These are phyloP conservation scores for Cyanocitta stelleri DNA, from an alignment of 2,113 vertebrate genomes.

Conservation along the genomic window DNA sequence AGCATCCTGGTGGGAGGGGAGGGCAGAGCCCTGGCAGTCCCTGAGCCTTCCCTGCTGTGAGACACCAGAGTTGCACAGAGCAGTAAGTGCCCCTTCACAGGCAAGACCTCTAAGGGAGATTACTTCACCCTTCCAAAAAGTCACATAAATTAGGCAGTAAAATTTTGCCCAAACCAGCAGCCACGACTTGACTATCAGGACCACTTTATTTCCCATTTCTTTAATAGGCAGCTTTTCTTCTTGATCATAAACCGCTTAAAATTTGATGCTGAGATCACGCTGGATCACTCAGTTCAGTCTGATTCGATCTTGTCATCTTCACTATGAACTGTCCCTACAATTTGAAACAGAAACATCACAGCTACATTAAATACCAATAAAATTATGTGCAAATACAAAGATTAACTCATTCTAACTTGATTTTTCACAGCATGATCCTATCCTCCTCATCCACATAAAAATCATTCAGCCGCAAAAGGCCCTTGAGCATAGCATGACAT, in stretches of 20 bases:
- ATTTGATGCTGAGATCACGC: not conserved
- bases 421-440: conserved; percentile 26
- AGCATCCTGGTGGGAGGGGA: not conserved
- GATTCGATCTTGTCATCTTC: not conserved
- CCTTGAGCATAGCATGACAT: conserved; percentile 69
- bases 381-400: conserved; percentile 33
- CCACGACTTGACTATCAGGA: not conserved
- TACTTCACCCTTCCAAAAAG: not conserved
- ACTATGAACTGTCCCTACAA: not conserved
- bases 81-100: not conserved
- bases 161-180: not conserved
- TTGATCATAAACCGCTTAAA: not conserved
- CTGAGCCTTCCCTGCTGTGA: not conserved
- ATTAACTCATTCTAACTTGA: conserved; percentile 42
- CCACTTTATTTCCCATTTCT: not conserved
- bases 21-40: not conserved
- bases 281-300: not conserved
- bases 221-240: not conserved
- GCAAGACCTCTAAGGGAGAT: not conserved
- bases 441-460: conserved; percentile 57
- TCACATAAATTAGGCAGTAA: not conserved
- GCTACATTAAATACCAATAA: conserved; percentile 24
- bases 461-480: conserved; percentile 59
- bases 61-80: not conserved
- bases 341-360: conserved; percentile 7